Conservation (phyloP, 2,888 invertebrate species). For the Spisula solida region DNA sequence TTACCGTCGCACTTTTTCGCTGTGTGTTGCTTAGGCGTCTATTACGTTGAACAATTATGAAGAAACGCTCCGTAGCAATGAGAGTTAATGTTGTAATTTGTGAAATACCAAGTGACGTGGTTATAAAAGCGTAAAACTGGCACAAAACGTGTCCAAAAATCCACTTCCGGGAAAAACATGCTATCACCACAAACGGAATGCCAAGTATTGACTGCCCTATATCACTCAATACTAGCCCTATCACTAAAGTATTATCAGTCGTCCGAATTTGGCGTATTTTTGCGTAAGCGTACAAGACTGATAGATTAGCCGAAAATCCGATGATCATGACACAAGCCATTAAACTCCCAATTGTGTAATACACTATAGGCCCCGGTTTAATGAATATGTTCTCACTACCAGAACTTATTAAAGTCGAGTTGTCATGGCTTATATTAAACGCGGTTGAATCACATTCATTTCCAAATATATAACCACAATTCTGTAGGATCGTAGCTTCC, state of each 20-base stretch:
- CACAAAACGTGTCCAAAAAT: slow-evolving; percentile 53
- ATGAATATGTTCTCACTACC: background rate
- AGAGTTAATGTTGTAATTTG: slow-evolving; percentile 55
- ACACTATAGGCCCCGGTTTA: slow-evolving; percentile 6
- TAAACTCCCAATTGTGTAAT: slow-evolving; percentile 51
- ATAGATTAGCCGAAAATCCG: slow-evolving; percentile 52
- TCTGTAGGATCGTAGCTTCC: background rate
- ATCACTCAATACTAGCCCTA: slow-evolving; percentile 54
- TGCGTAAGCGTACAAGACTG: slow-evolving; percentile 40
- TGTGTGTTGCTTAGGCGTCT: slow-evolving; percentile 36
- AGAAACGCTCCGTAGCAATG: slow-evolving; percentile 59
- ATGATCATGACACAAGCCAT: slow-evolving; percentile 43
- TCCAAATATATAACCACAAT: background rate
- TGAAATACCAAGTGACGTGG: slow-evolving; percentile 52
- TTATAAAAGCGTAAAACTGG: slow-evolving; percentile 54
- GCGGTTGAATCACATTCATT: background rate
- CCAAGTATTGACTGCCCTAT: slow-evolving; percentile 51
- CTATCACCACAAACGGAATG: slow-evolving; percentile 47
- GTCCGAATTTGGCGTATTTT: slow-evolving; percentile 40
- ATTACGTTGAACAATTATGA: slow-evolving; percentile 50
- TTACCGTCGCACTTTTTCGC: slow-evolving; percentile 7
- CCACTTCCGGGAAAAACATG: slow-evolving; percentile 52
- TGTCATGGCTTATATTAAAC: background rate
- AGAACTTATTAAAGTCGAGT: background rate
- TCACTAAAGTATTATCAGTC: slow-evolving; percentile 45